These are phyloP conservation scores for Elachura formosa DNA, from an alignment of 2,113 vertebrate species.

Conservation along the genomic window DNA sequence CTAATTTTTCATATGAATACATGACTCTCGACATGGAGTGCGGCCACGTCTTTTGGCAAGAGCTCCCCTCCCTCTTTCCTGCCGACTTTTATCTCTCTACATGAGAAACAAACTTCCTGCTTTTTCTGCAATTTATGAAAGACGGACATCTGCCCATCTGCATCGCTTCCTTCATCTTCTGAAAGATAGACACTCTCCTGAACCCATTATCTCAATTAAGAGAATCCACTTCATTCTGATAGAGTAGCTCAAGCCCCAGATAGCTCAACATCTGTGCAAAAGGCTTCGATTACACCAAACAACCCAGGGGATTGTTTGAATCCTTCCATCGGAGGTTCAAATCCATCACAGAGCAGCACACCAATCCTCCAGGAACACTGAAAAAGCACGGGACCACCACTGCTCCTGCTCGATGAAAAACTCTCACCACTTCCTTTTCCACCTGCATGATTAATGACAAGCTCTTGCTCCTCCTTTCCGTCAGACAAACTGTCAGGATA, in stretches of 20 bases:
- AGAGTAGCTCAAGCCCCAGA: not conserved
- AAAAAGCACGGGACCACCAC: not conserved
- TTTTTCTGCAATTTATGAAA: not conserved
- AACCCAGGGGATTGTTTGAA: not conserved
- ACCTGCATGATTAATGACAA: not conserved
- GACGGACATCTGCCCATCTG: not conserved
- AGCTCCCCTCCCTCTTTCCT: not conserved
- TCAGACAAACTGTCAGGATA: not conserved
- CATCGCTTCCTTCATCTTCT: not conserved
- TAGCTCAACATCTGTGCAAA: fast-evolving
- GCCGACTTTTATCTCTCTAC: not conserved
- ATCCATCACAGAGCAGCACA: not conserved
- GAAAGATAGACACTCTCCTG: no score
- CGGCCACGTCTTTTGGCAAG: fast-evolving
- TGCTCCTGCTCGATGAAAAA: not conserved
- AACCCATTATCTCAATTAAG: not conserved
- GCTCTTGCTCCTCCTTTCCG: not conserved
- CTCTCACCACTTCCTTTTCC: not conserved
- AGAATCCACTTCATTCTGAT: not conserved
- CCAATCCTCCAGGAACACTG: not conserved
- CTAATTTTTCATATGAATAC: not conserved
- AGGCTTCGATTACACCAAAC: not conserved
- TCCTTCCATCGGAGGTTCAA: not conserved
- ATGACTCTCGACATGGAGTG: not conserved
- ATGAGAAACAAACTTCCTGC: not conserved